Conservation (phyloP, 2,888 invertebrate genomes). For the Eucera pruinosa region DNA sequence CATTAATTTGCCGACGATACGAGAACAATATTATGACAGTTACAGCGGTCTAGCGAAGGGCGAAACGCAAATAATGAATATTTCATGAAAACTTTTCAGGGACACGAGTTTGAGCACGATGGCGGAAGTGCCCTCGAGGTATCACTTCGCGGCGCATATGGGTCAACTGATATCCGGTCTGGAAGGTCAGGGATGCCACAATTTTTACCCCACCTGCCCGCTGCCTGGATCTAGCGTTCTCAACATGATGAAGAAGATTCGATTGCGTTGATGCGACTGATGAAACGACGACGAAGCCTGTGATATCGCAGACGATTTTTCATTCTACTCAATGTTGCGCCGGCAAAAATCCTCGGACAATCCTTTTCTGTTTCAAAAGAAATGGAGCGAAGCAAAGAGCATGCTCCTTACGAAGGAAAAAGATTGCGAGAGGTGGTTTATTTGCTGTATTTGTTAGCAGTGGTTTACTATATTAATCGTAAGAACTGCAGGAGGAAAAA, state of each 20-base stretch:
- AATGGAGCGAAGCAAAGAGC: too few relatives aligned
- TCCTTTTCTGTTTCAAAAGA: too few relatives aligned
- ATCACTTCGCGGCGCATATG: conserved; percentile 89
- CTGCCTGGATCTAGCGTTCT: conserved; percentile 87
- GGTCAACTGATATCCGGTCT: conserved; percentile 88
- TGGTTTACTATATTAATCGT: background rate
- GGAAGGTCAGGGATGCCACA: conserved; percentile 88
- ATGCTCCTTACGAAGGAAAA: too few relatives aligned
- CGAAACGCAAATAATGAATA: conserved; percentile 27
- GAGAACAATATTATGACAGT: background rate
- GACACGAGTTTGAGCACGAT: conserved; percentile 88
- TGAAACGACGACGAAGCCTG: conserved; percentile 56
- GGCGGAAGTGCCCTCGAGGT: conserved; percentile 88
- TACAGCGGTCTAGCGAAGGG: background rate
- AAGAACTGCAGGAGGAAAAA: background rate
- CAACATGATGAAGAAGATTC: conserved; percentile 88
- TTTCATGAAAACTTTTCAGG: conserved; percentile 80
- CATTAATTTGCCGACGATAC: background rate
- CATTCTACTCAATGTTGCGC: background rate
- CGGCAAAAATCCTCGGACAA: background rate
- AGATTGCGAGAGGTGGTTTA: too few relatives aligned
- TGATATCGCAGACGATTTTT: conserved; percentile 63
- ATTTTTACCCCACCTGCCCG: conserved; percentile 88
- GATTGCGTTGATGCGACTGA: conserved; percentile 75
- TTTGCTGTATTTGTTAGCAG: background rate